Evolutionary conservation across 2,113 vertebrate species (phyloP).

Genomic region (Myxocyprinus asiaticus): DNA sequence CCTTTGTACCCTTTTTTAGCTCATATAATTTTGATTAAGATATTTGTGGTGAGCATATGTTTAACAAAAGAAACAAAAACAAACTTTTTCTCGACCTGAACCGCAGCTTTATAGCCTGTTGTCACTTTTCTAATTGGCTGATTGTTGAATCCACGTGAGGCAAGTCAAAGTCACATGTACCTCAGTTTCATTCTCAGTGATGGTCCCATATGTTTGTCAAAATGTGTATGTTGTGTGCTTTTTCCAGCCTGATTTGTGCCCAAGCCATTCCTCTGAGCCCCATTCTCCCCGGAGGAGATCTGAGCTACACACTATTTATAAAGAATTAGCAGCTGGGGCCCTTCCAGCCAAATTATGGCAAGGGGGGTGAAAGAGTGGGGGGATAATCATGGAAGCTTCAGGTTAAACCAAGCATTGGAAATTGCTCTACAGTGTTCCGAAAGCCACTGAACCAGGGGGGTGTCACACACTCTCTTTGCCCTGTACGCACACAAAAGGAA

Average conservation of each 20-base stretch:
- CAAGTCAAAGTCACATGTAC: slow-evolving; percentile 70
- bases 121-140: slow-evolving; percentile 31
- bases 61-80: background rate
- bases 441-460: slow-evolving; percentile 35
- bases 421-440: slow-evolving; percentile 51
- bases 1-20: background rate
- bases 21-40: too few species aligned
- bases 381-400: slow-evolving; percentile 73
- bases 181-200: slow-evolving; percentile 68
- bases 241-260: slow-evolving; percentile 77
- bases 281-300: slow-evolving; percentile 64
- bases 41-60: background rate
- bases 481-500: slow-evolving; percentile 27
- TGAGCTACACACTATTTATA: slow-evolving; percentile 79
- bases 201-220: slow-evolving; percentile 80
- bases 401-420: slow-evolving; percentile 75
- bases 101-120: slow-evolving; percentile 46
- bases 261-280: slow-evolving; percentile 72
- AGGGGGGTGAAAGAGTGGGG: slow-evolving; percentile 63
- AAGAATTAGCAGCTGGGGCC: slow-evolving; percentile 80
- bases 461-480: slow-evolving; percentile 39
- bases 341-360: slow-evolving; percentile 73
- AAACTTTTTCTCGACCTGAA: background rate
- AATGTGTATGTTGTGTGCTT: slow-evolving; percentile 77
- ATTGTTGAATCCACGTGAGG: slow-evolving; percentile 67